Conservation (phyloP, 2,797 vertebrate genomes). For the Erpetoichthys calabaricus region DNA sequence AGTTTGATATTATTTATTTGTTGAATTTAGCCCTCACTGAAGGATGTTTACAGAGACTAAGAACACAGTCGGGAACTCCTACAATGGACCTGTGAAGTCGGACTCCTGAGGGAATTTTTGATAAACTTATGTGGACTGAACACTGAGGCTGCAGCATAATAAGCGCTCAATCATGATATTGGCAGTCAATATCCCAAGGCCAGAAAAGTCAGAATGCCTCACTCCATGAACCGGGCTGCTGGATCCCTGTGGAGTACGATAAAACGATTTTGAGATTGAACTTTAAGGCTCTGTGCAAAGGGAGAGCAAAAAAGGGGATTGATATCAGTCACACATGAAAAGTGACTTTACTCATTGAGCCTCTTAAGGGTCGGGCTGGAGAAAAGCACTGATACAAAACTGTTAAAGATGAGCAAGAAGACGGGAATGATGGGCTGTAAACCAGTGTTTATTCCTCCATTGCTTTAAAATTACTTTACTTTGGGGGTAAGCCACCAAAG, state of each 20-base stretch:
- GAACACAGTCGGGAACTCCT: too few species aligned
- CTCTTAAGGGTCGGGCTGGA: not conserved
- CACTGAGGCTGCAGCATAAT: constrained; percentile 17
- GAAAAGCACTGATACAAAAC: constrained; percentile 4
- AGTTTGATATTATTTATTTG: too few species aligned
- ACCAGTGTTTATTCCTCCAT: constrained; percentile 4
- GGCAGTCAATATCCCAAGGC: constrained; percentile 17
- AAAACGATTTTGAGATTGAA: constrained; percentile 11
- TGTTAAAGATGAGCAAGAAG: not conserved
- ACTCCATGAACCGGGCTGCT: constrained; percentile 7
- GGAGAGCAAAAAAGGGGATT: constrained; percentile 6
- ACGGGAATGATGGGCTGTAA: not conserved
- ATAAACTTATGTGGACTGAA: too few species aligned
- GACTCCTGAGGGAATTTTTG: too few species aligned
- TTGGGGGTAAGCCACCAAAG: too few species aligned
- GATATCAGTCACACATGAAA: constrained; percentile 3
- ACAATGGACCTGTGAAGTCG: too few species aligned
- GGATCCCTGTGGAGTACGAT: constrained; percentile 9
- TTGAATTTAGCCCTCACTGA: too few species aligned
- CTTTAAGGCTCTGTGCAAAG: constrained; percentile 10
- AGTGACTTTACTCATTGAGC: not conserved
- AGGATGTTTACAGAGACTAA: too few species aligned
- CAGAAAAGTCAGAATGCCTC: constrained; percentile 18
- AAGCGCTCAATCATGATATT: constrained; percentile 21
- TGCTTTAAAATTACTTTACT: too few species aligned